These are phyloP conservation scores for Tachina grossa DNA, from an alignment of 2,888 invertebrate species.

Conservation along the genomic window DNA sequence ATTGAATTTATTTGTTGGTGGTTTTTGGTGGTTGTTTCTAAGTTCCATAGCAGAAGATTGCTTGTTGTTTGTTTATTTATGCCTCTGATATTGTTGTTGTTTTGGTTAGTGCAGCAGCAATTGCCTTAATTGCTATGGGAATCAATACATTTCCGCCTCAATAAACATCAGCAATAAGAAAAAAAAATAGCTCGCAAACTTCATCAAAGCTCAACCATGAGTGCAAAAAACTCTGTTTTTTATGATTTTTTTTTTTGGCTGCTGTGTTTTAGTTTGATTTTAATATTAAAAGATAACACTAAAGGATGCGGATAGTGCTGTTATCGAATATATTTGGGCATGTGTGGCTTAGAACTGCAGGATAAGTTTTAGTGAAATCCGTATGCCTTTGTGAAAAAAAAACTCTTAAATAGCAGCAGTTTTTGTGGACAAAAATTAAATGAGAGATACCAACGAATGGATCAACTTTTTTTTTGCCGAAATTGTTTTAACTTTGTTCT, in stretches of 20 bases:
- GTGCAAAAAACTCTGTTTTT: conserved; percentile 46
- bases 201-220: conserved; percentile 58
- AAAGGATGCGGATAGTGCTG: conserved; percentile 14
- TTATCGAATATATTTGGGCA: not conserved
- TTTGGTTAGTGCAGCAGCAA: conserved; percentile 38
- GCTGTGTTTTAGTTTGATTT: conserved; percentile 1
- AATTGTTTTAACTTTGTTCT: not conserved
- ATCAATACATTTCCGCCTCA: conserved; percentile 67
- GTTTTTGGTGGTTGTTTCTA: not conserved
- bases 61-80: conserved; percentile 47
- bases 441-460: not conserved
- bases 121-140: conserved; percentile 68
- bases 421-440: conserved; percentile 7
- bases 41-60: not conserved
- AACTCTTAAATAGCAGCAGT: conserved; percentile 9
- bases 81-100: conserved; percentile 29
- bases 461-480: not conserved
- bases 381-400: conserved; percentile 19
- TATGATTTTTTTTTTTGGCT: conserved; percentile 1
- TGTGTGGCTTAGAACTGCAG: not conserved
- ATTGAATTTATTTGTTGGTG: conserved; percentile 33
- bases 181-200: conserved; percentile 20
- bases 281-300: conserved; percentile 2
- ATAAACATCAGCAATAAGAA: conserved; percentile 31
- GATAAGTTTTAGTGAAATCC: conserved; percentile 15